Conservation (phyloP, 2,797 vertebrate genomes). For the Chaetophractus vellerosus region DNA sequence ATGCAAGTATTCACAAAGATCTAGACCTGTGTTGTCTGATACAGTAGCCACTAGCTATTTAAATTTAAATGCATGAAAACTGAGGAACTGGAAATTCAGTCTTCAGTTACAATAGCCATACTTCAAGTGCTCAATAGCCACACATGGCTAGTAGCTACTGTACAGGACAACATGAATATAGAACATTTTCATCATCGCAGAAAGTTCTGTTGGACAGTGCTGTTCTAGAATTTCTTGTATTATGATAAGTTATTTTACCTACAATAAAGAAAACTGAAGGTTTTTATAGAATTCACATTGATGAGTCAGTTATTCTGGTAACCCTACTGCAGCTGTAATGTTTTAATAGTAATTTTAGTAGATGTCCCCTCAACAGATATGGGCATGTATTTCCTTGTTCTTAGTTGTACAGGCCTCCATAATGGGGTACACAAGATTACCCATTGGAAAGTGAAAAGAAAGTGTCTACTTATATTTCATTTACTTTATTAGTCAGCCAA, state of each 20-base stretch:
- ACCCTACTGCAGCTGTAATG: background rate
- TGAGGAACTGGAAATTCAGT: background rate
- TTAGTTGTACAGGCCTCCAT: background rate
- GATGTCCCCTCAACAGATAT: background rate
- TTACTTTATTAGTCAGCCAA: no score
- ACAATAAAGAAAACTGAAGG: background rate
- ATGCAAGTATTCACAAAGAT: background rate
- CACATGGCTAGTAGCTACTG: no score
- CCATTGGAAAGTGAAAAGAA: background rate
- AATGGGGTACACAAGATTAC: background rate
- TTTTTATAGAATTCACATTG: background rate
- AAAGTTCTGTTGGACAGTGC: background rate
- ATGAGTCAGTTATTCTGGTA: background rate
- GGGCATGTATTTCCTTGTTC: background rate
- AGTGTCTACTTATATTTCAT: background rate
- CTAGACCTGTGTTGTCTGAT: background rate
- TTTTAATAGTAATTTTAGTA: background rate
- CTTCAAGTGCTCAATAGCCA: no score
- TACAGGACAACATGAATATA: no score
- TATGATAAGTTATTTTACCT: background rate
- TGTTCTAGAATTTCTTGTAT: background rate
- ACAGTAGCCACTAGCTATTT: background rate
- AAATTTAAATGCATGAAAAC: slow-evolving; percentile 12
- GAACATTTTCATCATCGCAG: background rate
- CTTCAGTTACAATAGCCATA: background rate